Conservation (phyloP, 1,140 invertebrate genomes). For the Fopius arisanus region DNA sequence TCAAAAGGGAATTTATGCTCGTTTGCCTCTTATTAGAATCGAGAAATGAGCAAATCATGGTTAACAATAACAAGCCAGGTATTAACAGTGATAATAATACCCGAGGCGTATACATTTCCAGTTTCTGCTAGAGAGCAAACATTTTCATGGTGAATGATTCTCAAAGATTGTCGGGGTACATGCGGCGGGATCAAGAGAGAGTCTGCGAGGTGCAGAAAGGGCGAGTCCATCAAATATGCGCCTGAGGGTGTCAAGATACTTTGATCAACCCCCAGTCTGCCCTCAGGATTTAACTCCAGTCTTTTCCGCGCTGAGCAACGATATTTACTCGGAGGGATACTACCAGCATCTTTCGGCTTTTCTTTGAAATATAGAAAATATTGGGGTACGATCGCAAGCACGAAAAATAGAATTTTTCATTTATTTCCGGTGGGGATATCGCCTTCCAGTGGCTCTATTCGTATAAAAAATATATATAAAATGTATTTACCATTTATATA, state of each 20-base stretch:
- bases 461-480: no score
- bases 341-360: constrained; percentile 49
- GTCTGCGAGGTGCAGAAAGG: constrained; percentile 24
- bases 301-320: constrained; percentile 28
- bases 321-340: constrained; percentile 57
- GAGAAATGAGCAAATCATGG: not conserved
- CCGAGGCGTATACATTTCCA: constrained; percentile 25
- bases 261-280: constrained; percentile 52
- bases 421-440: not conserved
- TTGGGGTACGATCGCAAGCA: not conserved
- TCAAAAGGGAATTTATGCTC: no score
- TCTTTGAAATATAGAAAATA: not conserved
- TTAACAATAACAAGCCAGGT: not conserved
- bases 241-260: constrained; percentile 58
- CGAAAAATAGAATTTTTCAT: not conserved
- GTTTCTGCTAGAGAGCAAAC: constrained; percentile 15
- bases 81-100: constrained; percentile 22
- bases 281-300: constrained; percentile 34
- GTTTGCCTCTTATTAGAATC: no score
- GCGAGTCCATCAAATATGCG: constrained; percentile 56
- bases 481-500: no score
- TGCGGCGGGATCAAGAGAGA: constrained; percentile 6
- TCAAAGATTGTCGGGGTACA: constrained; percentile 29
- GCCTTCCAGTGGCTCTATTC: no score
- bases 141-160: constrained; percentile 26